Evolutionary conservation across 37 sponge, comb jelly and placozoan genomes (phyloP), one percentile per base, ranked within the genome.

Genomic region (Beroe forskalii): DNA sequence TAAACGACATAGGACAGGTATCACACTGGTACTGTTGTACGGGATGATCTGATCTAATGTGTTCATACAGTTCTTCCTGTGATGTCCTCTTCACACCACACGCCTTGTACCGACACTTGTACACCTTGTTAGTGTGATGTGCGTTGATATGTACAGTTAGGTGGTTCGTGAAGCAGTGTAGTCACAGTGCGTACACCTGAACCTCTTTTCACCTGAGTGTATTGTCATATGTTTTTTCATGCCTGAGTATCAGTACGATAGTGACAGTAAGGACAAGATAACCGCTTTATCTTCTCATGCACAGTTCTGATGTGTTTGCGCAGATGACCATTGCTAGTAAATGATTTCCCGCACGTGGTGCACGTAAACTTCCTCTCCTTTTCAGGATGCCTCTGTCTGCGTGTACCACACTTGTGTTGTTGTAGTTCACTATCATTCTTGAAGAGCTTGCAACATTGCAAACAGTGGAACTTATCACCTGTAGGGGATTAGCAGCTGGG

Each of bases 31-130:
- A 25, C 35, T 43, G 44, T 27, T 80, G 44, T 43, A 80, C 28
- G 1, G 86, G 86, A 24, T 80, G 86, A 8, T 80, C 86, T 28
- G 86, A 33, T 80, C 86, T 80, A 48, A 80, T 80, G 86, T 80
- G 86, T 6, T 80, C 86, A 27, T 80, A 43, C 55, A 80, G 55
- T 44, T 80, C 86, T 48, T 80, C 40, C 55, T 43, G 40, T 23
- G 86, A 80, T n/a, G 55, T 25, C 42, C 35, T 80, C 86, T 80
- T 80, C 1, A 44, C 86, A 80, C 86, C 48, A 43, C 86, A 80
- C 86, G 28, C 0, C 31, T 80, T 40, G 55, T 80, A 80, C n/a
- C 86, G 44, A 43, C 86, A 80, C 30, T 23, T 41, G 86, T 44
- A 80, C 3, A 37, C 35, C 55, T 80, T 80, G 86, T 44, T 80